Conservation (phyloP, 2,797 vertebrate species). For the Spondyliosoma cantharus region DNA sequence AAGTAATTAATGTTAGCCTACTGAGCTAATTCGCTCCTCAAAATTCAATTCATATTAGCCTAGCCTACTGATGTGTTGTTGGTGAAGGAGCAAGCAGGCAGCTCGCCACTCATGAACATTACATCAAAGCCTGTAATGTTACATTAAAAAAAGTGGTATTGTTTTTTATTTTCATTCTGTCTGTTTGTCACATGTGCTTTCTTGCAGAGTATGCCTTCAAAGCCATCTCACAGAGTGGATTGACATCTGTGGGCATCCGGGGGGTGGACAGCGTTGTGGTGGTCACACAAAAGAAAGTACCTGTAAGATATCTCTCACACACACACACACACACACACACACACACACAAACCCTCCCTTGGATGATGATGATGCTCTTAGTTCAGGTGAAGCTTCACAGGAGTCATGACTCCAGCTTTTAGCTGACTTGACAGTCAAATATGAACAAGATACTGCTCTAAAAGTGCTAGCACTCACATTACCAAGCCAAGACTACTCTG, state of each 20-base stretch:
- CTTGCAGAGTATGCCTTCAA: constrained; percentile 86
- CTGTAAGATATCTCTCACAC: constrained; percentile 72
- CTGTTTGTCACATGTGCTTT: constrained; percentile 8
- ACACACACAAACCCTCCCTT: constrained; percentile 11
- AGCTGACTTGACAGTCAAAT: constrained; percentile 33
- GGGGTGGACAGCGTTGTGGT: constrained; percentile 81
- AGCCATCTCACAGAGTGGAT: constrained; percentile 83
- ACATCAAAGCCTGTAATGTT: neutral
- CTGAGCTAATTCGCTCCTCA: neutral
- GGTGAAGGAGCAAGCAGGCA: neutral
- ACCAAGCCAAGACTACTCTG: constrained; percentile 5
- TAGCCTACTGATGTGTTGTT: neutral
- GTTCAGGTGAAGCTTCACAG: constrained; percentile 23
- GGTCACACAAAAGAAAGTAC: constrained; percentile 86
- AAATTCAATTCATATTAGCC: too few relatives aligned
- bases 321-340: constrained; percentile 32
- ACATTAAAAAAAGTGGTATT: neutral
- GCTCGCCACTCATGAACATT: neutral
- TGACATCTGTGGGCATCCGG: constrained; percentile 84
- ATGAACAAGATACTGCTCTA: neutral
- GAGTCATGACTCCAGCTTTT: constrained; percentile 53
- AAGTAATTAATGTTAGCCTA: neutral
- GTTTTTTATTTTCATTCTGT: fast-evolving
- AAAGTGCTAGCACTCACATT: constrained; percentile 18
- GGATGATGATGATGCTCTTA: neutral